Conservation (phyloP, 1,140 invertebrate species). For the Neodiprion virginianus region DNA sequence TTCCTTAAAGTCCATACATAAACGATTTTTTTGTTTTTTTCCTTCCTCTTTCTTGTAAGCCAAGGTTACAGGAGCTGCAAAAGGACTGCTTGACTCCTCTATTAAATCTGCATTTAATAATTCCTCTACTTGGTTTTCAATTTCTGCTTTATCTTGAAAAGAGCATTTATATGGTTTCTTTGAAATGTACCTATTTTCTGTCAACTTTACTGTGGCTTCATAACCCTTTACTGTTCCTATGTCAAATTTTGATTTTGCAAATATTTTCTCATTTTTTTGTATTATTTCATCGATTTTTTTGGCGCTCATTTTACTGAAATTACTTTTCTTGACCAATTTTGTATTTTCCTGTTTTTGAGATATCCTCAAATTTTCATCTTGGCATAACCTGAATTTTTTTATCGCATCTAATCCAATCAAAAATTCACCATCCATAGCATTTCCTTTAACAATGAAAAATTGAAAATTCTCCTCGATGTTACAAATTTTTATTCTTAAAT, state of each 20-base stretch:
- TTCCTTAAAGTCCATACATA: slow-evolving; percentile 37
- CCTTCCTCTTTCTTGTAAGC: slow-evolving; percentile 30
- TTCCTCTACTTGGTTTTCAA: no score
- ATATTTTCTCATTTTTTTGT: slow-evolving; percentile 20
- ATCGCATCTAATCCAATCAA: slow-evolving; percentile 30
- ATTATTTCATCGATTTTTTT: slow-evolving; percentile 10
- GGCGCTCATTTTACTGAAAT: neutral
- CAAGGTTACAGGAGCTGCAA: slow-evolving; percentile 21
- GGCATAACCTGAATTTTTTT: slow-evolving; percentile 28
- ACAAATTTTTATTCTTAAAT: slow-evolving; percentile 23
- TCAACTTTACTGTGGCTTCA: slow-evolving; percentile 27
- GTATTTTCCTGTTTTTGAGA: slow-evolving; percentile 17
- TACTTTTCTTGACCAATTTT: neutral
- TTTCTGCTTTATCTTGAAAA: no score
- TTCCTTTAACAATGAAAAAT: slow-evolving; percentile 21
- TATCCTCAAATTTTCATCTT: slow-evolving; percentile 31
- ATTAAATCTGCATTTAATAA: no score
- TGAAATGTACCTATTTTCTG: slow-evolving; percentile 27
- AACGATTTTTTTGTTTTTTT: slow-evolving; percentile 21
- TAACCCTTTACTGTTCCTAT: slow-evolving; percentile 23
- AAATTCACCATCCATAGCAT: slow-evolving; percentile 26
- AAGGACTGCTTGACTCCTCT: no score
- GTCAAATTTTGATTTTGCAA: slow-evolving; percentile 25
- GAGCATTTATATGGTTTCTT: slow-evolving; percentile 16
- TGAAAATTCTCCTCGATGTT: slow-evolving; percentile 21